Base-by-base conservation (phyloP, 2,113 vertebrate species). In the Etheostoma spectabile region DNA sequence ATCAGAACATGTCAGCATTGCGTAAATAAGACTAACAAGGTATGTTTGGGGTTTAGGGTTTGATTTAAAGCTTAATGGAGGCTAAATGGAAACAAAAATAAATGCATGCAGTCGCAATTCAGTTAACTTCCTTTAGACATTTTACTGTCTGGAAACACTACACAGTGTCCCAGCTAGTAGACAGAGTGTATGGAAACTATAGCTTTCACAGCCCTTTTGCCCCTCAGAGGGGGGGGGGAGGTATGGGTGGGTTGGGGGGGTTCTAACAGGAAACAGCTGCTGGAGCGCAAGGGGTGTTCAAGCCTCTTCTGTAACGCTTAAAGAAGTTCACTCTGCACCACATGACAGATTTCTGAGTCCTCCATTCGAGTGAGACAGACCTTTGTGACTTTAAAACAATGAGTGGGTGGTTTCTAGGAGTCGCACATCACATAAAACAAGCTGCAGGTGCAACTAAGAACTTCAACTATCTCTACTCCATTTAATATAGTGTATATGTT, bases 201-300 rank as follows among this genome's bases (percentile, higher is more conserved):
- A 91, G 88, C 84, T 85, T 69, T 71, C 61, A 30, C 49, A 42
- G 78, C 62, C 77, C 33, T 63, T 64, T 18, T 64, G 78, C 63
- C 65, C 74, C 72, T 38, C 30, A 67, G 77, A 64, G 59, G 52
- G 66, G 33, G 66, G 33, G 27, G 62, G 53, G 48, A 16, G 19
- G 22, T 48, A 18, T 62, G 69, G 45, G 48, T 69, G 61, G 51
- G 72, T 16, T 45, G 56, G 42, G 60, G 63, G 79, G 63, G 57
- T 46, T 84, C 74, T 80, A 80, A 65, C 90, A 94, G 94, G 93
- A 94, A 94, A 92, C 91, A 89, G 90, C 85, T 94, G 86, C 86
- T 75, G 76, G 80, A 85, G 80, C 66, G 71, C 33, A 60, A 55
- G 52, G 27, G 35, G 56, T 27, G 69, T 76, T 69, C 57, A 60